Evolutionary conservation across 2,113 vertebrate genomes (phyloP), one percentile per base, ranked within the genome.

Genomic region (Varanus salvator): DNA sequence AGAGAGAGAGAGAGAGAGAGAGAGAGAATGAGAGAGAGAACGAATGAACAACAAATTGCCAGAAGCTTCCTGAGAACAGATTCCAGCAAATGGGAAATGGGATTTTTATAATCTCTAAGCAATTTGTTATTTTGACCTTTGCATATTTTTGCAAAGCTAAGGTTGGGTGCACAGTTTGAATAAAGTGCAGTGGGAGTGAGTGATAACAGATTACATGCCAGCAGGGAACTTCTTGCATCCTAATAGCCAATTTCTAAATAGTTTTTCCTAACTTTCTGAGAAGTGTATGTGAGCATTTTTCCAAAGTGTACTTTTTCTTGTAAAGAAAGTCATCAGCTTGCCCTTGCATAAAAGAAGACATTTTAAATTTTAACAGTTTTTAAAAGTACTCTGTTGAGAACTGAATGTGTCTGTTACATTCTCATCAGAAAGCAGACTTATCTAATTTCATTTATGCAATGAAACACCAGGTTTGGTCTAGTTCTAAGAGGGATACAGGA

Each of bases 51-150:
- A n/a, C 69, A 87, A 25, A 86, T 80, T 21, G 78, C 27, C 34
- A 23, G 80, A 48, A 57, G 19, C 60, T 57, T n/a, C 52, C 3
- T 21, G 64, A 76, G 85, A 74, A 66, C 31, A 50, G 7, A 34
- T 50, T 52, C 54, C 64, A 38, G n/a, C 2, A 21, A 93, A 88
- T 1, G 11, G 1, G 0, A 80, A 88, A 82, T 38, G 69, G 77
- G 71, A 72, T 83, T 88, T 87, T 90, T 54, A 88, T 82, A 88
- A 88, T 66, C 64, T 68, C 60, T 27, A 23, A 83, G n/a, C 71
- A 91, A 84, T 68, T 80, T 15, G 84, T 50, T 74, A 68, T 87
- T 91, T 78, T 86, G 80, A 91, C 71, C 81, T 86, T 84, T 82
- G 52, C 54, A 76, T 84, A 78, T 85, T 91, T 82, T 90, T 66